Evolutionary conservation across 2,113 vertebrate genomes (phyloP), one percentile per base, ranked within the genome.

Genomic region (Andinoacara biseriatus): DNA sequence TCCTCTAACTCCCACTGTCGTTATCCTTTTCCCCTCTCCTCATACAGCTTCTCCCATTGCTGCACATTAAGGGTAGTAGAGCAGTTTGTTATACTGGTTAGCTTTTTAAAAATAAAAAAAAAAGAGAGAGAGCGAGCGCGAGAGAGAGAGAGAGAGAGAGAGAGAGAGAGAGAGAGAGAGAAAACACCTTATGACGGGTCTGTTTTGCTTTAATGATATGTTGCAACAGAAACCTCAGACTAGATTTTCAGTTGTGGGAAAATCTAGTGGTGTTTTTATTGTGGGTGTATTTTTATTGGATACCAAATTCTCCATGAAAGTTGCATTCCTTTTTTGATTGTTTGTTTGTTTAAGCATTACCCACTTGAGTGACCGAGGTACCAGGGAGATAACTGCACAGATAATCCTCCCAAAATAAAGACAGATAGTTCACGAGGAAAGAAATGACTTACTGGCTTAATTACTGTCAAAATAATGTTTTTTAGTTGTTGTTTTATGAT

Each of bases 1-100:
- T 90, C 84, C 86, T 86, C 88, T 86, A 78, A 81, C 88, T 86
- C 86, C 85, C 75, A 69, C 83, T 92, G 78, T 86, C 17, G 43
- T 83, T 85, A 82, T 81, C 77, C 54, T 69, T 84, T 40, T 49
- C 22, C 60, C 52, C 31, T 83, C 54, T 84, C 78, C 78, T 58
- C 18, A 10, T 35, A 49, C 81, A 10, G 46, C 82, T 87, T 86
- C 78, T 87, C 83, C 81, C 86, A 80, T 59, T 69, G 57, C 80
- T 82, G 84, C 81, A 67, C 69, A 84, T 86, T 61, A 75, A 58
- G 63, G 52, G 60, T 7, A 6, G 58, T 29, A 2, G 33, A 76
- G 31, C 18, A 62, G 75, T 82, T 81, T 54, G 61, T 18, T 57
- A 18, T 78, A 75, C 57, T 7, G 11, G 29, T 76, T 43, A 77